Percentiles rank a stretch among this genome's conserved stretches.
Conservation (phyloP, 2,888 invertebrate species). For the Galeruca laticollis region DNA sequence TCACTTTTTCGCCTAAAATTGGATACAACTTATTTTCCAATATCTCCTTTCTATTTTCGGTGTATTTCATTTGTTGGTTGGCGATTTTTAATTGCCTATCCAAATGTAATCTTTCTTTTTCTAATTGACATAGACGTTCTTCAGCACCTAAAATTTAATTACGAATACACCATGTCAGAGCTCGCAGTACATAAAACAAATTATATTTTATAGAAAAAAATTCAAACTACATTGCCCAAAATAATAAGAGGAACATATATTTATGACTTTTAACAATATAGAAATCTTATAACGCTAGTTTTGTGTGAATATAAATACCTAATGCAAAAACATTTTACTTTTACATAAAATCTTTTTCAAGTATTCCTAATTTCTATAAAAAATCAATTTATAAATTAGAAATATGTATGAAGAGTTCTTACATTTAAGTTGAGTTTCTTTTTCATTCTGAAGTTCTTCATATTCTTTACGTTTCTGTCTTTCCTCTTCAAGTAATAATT, state of each 20-base stretch:
- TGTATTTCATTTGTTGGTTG: constrained; percentile 75
- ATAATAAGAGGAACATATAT: too few relatives aligned
- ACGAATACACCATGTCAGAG: too few relatives aligned
- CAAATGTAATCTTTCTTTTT: constrained; percentile 76
- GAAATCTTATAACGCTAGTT: too few relatives aligned
- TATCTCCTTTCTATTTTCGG: constrained; percentile 74
- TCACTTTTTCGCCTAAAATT: constrained; percentile 70
- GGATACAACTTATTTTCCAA: constrained; percentile 72
- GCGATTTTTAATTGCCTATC: constrained; percentile 79
- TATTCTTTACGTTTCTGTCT: constrained; percentile 80
- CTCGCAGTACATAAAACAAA: too few relatives aligned
- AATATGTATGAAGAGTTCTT: constrained; percentile 40
- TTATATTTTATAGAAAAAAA: too few relatives aligned
- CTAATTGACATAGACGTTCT: constrained; percentile 76
- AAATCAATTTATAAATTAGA: too few relatives aligned
- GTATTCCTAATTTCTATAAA: too few relatives aligned
- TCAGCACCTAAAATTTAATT: constrained; percentile 74
- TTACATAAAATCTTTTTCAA: too few relatives aligned
- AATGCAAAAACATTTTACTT: too few relatives aligned
- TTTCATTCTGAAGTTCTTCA: constrained; percentile 78
- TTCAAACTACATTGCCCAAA: too few relatives aligned
- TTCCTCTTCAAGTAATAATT: constrained; percentile 79
- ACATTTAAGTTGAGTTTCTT: constrained; percentile 79
- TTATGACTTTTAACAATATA: too few relatives aligned
- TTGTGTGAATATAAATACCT: too few relatives aligned